A percentile compares a stretch with the other conserved stretches of the same genome.
Conservation (phyloP, 2,797 vertebrate genomes). For the Gadopsis marmoratus region DNA sequence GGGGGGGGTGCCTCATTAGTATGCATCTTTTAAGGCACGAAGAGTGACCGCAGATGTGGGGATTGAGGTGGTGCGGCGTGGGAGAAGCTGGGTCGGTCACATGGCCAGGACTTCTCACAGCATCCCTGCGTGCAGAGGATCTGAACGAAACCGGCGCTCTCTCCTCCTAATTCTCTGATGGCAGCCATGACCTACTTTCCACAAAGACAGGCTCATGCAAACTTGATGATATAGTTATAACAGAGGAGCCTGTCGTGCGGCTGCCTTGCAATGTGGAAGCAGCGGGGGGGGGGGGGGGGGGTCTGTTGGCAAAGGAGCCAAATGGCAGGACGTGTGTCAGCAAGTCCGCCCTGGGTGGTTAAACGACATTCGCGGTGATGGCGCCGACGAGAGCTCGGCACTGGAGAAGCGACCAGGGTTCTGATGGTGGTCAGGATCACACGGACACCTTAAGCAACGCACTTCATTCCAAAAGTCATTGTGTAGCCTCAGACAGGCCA, state of each 20-base stretch:
- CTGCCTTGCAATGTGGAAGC: constrained; percentile 54
- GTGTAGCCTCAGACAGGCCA: constrained; percentile 17
- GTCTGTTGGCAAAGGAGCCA: constrained; percentile 43
- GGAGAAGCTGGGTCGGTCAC: constrained; percentile 78
- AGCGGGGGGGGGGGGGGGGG: constrained; percentile 38
- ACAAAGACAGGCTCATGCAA: constrained; percentile 83
- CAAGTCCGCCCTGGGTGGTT: constrained; percentile 48
- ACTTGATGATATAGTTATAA: constrained; percentile 84
- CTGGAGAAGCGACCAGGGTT: neutral
- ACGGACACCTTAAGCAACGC: constrained; percentile 1
- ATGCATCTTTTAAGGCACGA: constrained; percentile 78
- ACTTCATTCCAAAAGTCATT: constrained; percentile 32
- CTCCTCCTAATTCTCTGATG: constrained; percentile 82
- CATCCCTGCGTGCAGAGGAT: constrained; percentile 63
- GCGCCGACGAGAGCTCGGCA: constrained; percentile 17
- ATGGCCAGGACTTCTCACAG: constrained; percentile 68
- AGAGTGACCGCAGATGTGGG: constrained; percentile 70
- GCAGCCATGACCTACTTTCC: constrained; percentile 85
- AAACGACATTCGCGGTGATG: constrained; percentile 34
- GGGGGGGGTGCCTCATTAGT: constrained; percentile 78
- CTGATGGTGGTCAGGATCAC: constrained; percentile 30
- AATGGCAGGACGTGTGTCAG: constrained; percentile 48
- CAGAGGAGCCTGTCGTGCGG: constrained; percentile 62
- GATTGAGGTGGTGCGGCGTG: constrained; percentile 60
- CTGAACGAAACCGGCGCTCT: constrained; percentile 66